These are phyloP conservation scores for Pangasius mekongensis DNA, from an alignment of 2,797 vertebrate species.

Conservation along the genomic window DNA sequence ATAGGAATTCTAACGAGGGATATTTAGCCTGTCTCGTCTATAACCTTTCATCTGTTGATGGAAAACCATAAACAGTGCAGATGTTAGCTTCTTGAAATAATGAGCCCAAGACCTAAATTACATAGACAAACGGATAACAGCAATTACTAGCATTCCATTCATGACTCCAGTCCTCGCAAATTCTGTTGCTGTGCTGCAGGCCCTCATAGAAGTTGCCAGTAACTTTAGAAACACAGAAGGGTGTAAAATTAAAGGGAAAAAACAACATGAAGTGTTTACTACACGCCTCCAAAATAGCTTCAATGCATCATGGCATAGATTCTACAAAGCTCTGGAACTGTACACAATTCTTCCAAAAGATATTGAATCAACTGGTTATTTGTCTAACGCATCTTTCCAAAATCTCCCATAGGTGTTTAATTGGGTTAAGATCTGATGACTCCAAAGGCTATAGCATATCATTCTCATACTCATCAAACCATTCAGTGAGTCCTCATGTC, in stretches of 20 bases:
- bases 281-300: background rate
- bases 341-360: background rate
- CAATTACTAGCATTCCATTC: slow-evolving; percentile 54
- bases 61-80: slow-evolving; percentile 47
- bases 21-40: background rate
- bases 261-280: background rate
- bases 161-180: slow-evolving; percentile 37
- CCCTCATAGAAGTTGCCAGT: background rate
- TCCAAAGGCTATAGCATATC: background rate
- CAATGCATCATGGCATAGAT: background rate
- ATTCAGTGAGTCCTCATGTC: background rate
- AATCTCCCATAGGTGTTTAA: background rate
- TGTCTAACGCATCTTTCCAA: background rate
- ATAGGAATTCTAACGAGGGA: slow-evolving; percentile 16
- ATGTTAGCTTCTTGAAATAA: slow-evolving; percentile 51
- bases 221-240: background rate
- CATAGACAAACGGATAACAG: slow-evolving; percentile 47
- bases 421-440: background rate
- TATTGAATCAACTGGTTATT: background rate
- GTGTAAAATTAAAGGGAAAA: background rate
- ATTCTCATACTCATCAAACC: background rate
- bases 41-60: slow-evolving; percentile 34
- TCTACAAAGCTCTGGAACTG: background rate
- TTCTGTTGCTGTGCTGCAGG: slow-evolving; percentile 4
- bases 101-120: slow-evolving; percentile 41